Evolutionary conservation across 2,113 vertebrate species (phyloP).

Genomic region (Todiramphus saurophagus): DNA sequence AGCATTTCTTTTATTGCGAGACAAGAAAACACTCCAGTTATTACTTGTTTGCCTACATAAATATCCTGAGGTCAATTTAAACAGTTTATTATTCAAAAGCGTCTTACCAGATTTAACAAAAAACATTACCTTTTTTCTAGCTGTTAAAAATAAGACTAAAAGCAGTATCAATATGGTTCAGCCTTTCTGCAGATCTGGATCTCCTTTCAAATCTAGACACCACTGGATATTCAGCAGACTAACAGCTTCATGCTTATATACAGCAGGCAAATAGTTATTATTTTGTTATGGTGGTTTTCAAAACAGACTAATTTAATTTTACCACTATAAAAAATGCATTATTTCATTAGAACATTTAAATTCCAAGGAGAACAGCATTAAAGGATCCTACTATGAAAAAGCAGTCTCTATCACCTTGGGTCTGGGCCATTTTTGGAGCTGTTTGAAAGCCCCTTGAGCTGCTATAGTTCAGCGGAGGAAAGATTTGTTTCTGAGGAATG

Average conservation of each 20-base stretch:
- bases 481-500: neutral
- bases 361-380: neutral
- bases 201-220: slow-evolving; percentile 84
- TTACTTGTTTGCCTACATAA: neutral
- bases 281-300: neutral
- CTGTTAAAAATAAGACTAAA: slow-evolving; percentile 56
- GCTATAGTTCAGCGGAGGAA: neutral
- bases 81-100: neutral
- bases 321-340: neutral
- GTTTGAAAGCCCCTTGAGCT: neutral
- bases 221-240: slow-evolving; percentile 78
- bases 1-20: neutral
- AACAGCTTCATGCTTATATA: slow-evolving; percentile 78
- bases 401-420: neutral
- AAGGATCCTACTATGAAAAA: neutral
- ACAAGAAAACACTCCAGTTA: neutral
- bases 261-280: neutral
- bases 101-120: neutral
- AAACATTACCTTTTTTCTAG: slow-evolving; percentile 33
- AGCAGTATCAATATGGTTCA: slow-evolving; percentile 84
- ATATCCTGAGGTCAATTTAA: neutral
- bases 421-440: neutral
- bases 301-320: neutral
- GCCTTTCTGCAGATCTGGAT: slow-evolving; percentile 82
- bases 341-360: neutral